Base-by-base conservation (phyloP, 2,797 vertebrate genomes). In the Lindbergichthys nudifrons region DNA sequence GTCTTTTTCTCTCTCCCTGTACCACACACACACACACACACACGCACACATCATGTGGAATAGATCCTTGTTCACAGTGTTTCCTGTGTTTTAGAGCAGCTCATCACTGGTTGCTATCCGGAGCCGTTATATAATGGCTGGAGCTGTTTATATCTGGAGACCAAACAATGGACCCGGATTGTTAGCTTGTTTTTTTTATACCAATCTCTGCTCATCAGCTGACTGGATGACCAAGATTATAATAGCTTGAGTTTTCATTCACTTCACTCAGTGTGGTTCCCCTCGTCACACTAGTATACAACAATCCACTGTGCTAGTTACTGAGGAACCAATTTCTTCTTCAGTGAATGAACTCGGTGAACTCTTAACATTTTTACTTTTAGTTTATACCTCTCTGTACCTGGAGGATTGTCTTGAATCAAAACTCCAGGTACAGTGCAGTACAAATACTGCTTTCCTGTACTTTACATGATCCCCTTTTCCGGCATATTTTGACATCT, bases 1-100 rank as follows among this genome's bases (percentile, higher is more conserved):
- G 67, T 77, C 10, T 69, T 23, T 60, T 13, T 63, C 30, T 59
- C 51, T 58, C 52, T 32, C 57, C 58, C 54, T 43, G 16, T 50
- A 39, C 15, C 30, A 60, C 51, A 66, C 32, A 68, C 64, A 66
- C 59, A 76, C 47, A 30, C 66, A 60, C 23, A 78, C 71, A 82
- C 67, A 75, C 76, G 60, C 46, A 70, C 62, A 18, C 51, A 87
- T 91, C 91, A 90, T 92, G 89, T 91, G 92, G 91, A 88, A 87
- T 85, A 79, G 88, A 88, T 89, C 80, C 80, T 84, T 84, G 88
- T 88, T 82, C 90, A 90, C 87, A 92, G 90, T 82, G 87, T 91
- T 93, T 92, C 90, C 90, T 93, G 90, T 93, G 88, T 93, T 90
- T 86, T 82, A 88, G 73, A 83, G 84, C 70, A 83, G 85, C 85